Evolutionary conservation across 2,888 invertebrate species (phyloP).

Genomic region (Stomorhina lunata): DNA sequence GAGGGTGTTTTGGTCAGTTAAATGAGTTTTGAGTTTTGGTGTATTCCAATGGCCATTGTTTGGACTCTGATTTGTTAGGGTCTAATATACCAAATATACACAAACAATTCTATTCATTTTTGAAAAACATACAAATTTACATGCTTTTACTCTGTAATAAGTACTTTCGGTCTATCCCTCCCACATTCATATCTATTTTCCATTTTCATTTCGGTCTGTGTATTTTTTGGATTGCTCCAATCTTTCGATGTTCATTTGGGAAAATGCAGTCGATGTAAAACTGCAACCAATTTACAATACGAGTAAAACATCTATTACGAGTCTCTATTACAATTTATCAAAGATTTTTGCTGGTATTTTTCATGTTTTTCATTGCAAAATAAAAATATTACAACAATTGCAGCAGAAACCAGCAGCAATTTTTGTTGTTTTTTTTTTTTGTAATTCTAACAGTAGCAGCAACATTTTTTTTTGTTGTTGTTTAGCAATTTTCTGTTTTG

Average conservation of each 20-base stretch:
- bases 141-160: too few species aligned
- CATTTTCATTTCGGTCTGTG: too few species aligned
- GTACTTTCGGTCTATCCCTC: too few species aligned
- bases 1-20: neutral
- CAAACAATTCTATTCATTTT: too few species aligned
- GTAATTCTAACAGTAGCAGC: neutral
- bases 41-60: neutral
- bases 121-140: too few species aligned
- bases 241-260: slow-evolving; percentile 9
- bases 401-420: neutral
- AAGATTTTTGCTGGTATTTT: slow-evolving; percentile 16
- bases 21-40: neutral
- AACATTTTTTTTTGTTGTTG: neutral
- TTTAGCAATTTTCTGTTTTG: slow-evolving; percentile 37
- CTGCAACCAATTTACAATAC: slow-evolving; percentile 15
- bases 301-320: slow-evolving; percentile 1
- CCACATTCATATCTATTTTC: too few species aligned
- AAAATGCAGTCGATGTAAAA: slow-evolving; percentile 37
- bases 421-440: too few species aligned
- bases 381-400: neutral
- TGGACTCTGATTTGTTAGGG: neutral
- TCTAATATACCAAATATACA: too few species aligned
- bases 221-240: slow-evolving; percentile 1
- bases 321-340: neutral
- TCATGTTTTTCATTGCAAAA: slow-evolving; percentile 16